Percentiles rank a stretch among this genome's conserved stretches.
Conservation (phyloP, 2,888 invertebrate species). For the Euzetes globulus region DNA sequence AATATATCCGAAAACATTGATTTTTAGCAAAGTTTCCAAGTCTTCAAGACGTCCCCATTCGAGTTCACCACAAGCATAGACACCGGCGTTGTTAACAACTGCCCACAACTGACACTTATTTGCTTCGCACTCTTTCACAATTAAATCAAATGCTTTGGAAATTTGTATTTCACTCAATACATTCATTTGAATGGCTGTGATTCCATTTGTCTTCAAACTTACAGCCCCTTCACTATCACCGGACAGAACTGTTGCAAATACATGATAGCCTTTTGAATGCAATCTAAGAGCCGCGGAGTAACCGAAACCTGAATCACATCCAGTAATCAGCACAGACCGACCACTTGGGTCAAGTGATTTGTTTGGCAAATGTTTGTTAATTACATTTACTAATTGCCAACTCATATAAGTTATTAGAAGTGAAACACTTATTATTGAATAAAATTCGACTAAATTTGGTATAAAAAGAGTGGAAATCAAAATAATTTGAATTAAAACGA, state of each 20-base stretch:
- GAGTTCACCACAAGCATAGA: constrained; percentile 16
- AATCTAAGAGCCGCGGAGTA: neutral
- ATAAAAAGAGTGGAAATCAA: neutral
- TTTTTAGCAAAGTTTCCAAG: neutral
- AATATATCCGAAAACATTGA: constrained; percentile 29
- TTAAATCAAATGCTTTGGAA: neutral
- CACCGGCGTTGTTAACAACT: constrained; percentile 25
- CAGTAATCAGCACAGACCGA: constrained; percentile 5
- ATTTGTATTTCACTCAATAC: neutral
- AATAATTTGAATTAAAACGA: neutral
- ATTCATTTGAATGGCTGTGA: neutral
- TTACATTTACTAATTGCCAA: neutral
- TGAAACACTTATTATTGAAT: constrained; percentile 10
- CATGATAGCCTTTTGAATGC: constrained; percentile 6
- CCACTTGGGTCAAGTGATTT: neutral
- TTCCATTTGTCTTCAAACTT: neutral
- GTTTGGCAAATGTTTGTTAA: neutral
- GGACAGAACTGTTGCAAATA: constrained; percentile 3
- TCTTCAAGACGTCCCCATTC: constrained; percentile 14
- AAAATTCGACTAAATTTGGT: neutral
- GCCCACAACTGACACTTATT: neutral
- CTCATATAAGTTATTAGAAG: neutral
- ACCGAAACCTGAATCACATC: constrained; percentile 35
- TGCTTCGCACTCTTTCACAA: neutral
- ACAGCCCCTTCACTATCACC: neutral